Base-by-base conservation (phyloP, 2,888 invertebrate genomes). In the Kryphioiulus occultus region DNA sequence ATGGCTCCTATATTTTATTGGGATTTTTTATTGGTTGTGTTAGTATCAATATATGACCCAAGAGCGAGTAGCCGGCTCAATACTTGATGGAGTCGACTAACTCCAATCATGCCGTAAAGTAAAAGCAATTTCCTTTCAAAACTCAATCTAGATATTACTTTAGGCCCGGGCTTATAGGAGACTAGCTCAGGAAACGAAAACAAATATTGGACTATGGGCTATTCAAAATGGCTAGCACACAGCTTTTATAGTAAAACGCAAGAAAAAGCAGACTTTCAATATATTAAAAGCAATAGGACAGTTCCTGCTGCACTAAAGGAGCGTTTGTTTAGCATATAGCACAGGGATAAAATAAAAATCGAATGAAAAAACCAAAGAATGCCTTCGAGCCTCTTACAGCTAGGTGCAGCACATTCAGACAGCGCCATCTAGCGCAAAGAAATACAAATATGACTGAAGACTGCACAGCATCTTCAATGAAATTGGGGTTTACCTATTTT, bases 101-200 rank as follows among this genome's bases (percentile, higher is more conserved):
- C 78, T 78, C 78, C 78, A 78, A 78, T 78, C 78, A 78, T 78
- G 78, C 78, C 30, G 78, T 78, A 78, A 78, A 78, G 78, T 78
- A 78, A 78, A 78, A 78, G 78, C 78, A 78, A 78, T 78, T 78
- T 78, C 78, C 78, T 78, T 78, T 78, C 78, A 78, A 78, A 78
- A 78, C 78, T 78, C 78, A 78, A 78, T 78, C 78, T 78, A 78
- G 78, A 78, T 78, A 78, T 78, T 78, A 78, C 78, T 78, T 78
- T 78, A 78, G 78, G 78, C 30, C 30, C 26, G 17, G 78, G 78
- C 78, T 78, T 78, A 59, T n/a, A 59, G n/a, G n/a, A 9, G 22
- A 59, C 59, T 59, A 78, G 78, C 78, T 78, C 30, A 30, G 30
- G 78, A 78, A 78, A 32, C 78, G 78, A 30, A 78, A 78, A 78